Conservation (phyloP, 2,888 invertebrate species). For the Aporophyla lueneburgensis region DNA sequence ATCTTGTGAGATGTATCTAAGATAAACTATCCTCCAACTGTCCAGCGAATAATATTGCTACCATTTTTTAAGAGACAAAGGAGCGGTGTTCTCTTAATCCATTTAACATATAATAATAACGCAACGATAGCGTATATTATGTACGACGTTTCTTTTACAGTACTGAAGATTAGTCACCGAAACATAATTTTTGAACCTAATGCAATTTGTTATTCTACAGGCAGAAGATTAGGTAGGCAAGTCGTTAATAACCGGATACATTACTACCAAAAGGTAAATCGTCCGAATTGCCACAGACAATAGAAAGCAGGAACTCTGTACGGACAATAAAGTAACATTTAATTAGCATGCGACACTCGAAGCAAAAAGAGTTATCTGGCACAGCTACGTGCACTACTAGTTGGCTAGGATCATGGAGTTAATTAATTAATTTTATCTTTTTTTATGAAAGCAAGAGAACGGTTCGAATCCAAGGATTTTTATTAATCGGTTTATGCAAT, state of each 20-base stretch:
- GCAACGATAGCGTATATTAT: neutral
- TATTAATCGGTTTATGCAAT: conserved; percentile 5
- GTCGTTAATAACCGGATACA: conserved; percentile 46
- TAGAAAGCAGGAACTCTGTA: conserved; percentile 51
- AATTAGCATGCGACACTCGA: conserved; percentile 64
- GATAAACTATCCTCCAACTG: conserved; percentile 1
- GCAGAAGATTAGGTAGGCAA: conserved; percentile 16
- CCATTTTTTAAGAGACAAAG: neutral
- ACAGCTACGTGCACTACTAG: conserved; percentile 46
- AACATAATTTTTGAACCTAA: neutral
- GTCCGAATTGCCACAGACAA: conserved; percentile 42
- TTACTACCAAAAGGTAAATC: conserved; percentile 38
- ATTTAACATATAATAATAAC: neutral
- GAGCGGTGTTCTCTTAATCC: neutral
- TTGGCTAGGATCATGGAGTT: conserved; percentile 28
- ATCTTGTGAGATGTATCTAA: too few species aligned
- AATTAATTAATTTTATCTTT: conserved; percentile 36
- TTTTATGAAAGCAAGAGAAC: conserved; percentile 12
- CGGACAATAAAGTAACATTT: conserved; percentile 60
- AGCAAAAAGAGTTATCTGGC: conserved; percentile 61
- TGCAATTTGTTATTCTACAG: conserved; percentile 19
- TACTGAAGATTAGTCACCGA: neutral
- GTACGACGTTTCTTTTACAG: neutral
- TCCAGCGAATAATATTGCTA: conserved; percentile 5
- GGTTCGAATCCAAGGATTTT: neutral